These are phyloP conservation scores for Leptodactylus fallax DNA, from an alignment of 2,797 vertebrate genomes.

Conservation along the genomic window DNA sequence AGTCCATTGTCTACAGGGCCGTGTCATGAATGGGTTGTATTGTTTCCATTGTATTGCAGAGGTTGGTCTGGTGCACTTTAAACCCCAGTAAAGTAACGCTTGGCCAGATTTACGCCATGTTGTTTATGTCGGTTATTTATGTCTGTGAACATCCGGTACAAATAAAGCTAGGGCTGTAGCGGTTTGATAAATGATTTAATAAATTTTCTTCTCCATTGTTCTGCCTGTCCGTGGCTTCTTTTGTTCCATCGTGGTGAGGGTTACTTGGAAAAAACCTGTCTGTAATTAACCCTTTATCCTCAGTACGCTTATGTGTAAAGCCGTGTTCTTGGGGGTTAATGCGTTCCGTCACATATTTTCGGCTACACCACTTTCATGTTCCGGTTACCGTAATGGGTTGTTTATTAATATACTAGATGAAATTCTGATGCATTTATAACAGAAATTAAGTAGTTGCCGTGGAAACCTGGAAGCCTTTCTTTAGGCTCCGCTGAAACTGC, in stretches of 20 bases:
- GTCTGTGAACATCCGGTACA: slow-evolving; percentile 23
- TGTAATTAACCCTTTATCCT: slow-evolving; percentile 6
- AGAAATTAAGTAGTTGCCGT: slow-evolving; percentile 49
- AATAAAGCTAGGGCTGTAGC: slow-evolving; percentile 11
- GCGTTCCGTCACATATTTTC: not conserved
- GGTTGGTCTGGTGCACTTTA: not conserved
- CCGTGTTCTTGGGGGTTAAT: slow-evolving; percentile 5
- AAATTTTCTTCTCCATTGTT: slow-evolving; percentile 36
- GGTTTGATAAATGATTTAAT: slow-evolving; percentile 53
- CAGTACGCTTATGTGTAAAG: not conserved
- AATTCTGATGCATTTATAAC: slow-evolving; percentile 39
- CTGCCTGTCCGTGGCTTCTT: slow-evolving; percentile 12
- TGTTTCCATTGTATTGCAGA: not conserved
- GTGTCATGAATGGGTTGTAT: not conserved
- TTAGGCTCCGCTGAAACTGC: slow-evolving; percentile 4
- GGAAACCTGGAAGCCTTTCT: slow-evolving; percentile 56
- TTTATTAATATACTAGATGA: slow-evolving; percentile 42
- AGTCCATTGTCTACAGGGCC: not conserved
- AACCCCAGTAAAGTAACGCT: not conserved
- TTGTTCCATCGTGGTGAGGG: slow-evolving; percentile 22
- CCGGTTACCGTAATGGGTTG: slow-evolving; percentile 33
- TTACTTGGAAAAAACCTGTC: not conserved
- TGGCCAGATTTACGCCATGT: not conserved
- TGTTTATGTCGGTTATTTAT: slow-evolving; percentile 37
- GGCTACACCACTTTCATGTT: not conserved